A percentile compares a stretch with the other conserved stretches of the same genome.
These are phyloP conservation scores for Tipula unca DNA, from an alignment of 2,888 invertebrate species.

Conservation along the genomic window DNA sequence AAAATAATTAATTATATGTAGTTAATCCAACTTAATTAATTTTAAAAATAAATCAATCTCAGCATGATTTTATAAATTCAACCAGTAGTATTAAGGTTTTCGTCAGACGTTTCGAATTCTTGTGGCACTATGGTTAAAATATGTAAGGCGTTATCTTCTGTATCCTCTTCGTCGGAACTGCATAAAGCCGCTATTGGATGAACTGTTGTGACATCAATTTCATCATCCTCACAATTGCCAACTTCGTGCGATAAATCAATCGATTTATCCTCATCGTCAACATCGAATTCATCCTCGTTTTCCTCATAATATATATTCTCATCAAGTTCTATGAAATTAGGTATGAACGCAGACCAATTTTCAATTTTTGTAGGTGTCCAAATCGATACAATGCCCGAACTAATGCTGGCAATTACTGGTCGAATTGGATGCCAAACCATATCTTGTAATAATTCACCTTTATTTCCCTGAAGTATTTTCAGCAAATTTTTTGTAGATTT, in stretches of 20 bases:
- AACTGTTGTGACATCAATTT: slow-evolving; percentile 66
- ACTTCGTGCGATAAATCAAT: slow-evolving; percentile 44
- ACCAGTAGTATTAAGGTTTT: neutral
- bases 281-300: slow-evolving; percentile 90
- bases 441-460: slow-evolving; percentile 44
- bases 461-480: slow-evolving; percentile 74
- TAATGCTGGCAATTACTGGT: slow-evolving; percentile 90
- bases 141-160: slow-evolving; percentile 55
- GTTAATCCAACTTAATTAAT: neutral
- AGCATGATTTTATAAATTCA: neutral
- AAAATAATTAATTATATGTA: neutral
- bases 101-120: slow-evolving; percentile 47
- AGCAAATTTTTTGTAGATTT: slow-evolving; percentile 88
- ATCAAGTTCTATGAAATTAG: slow-evolving; percentile 93
- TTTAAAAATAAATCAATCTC: neutral
- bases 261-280: slow-evolving; percentile 85
- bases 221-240: slow-evolving; percentile 53
- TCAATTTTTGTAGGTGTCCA: slow-evolving; percentile 97
- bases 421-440: slow-evolving; percentile 95
- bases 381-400: slow-evolving; percentile 81
- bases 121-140: slow-evolving; percentile 81
- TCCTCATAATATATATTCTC: slow-evolving; percentile 97
- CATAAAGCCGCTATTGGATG: slow-evolving; percentile 56
- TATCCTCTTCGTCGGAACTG: slow-evolving; percentile 19
- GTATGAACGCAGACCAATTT: slow-evolving; percentile 97